Base-by-base conservation (phyloP, 2,113 vertebrate species). In the Zeus faber region DNA sequence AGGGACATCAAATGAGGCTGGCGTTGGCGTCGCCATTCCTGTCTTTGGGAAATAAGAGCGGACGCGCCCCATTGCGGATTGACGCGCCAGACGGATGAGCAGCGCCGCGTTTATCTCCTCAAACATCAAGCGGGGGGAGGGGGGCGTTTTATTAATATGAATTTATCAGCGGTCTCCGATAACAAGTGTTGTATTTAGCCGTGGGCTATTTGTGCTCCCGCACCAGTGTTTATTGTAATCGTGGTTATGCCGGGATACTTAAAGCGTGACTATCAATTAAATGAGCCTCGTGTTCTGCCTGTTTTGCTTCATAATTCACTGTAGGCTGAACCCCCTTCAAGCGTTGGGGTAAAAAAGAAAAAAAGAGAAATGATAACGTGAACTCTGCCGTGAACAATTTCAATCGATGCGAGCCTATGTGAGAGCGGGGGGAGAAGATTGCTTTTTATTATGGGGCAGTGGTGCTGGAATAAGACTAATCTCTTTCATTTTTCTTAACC, bases 221-320 rank as follows among this genome's bases (percentile, higher is more conserved):
- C 35, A 61, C 59, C 67, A 10, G 46, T 59, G 49, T 54, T 37
- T 60, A 54, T 29, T 66, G 55, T 53, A 57, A 68, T 74, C 25
- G 18, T 54, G 65, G 66, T 33, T 67, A 27, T 53, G 39, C 33
- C 41, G 54, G 65, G 62, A 77, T 70, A 64, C 54, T 72, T 50
- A 69, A 80, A 80, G 58, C n/a, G 24, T 72, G 72, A 76, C 74
- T 65, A 65, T 71, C 53, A 58, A 76, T 71, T 51, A 63, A 71
- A 65, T 23, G 47, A 73, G 60, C 29, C 31, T 54, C 4, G 44
- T 49, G 56, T 62, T 25, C 39, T 4, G 54, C 47, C 55, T 60
- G 56, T 45, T 29, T 64, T 54, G 65, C 54, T 61, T 64, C 50
- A 52, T 71, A 73, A 67, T 55, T 70, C 58, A 76, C 47, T 47